Base-by-base conservation (phyloP, 1,140 invertebrate genomes). In the Magallana angulata region DNA sequence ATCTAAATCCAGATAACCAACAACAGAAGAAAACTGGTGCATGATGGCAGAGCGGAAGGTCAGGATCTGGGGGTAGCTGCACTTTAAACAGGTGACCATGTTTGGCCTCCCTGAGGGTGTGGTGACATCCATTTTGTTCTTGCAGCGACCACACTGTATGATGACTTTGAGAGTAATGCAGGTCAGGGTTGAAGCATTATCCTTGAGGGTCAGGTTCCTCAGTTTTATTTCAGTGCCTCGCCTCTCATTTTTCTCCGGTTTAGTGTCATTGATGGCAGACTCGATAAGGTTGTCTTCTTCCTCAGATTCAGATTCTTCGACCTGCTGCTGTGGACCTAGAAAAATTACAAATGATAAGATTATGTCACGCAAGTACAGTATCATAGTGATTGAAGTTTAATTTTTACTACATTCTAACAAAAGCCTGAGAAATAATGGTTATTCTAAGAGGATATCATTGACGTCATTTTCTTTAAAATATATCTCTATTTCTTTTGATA, bases 1-100 rank as follows among this genome's bases (percentile, higher is more conserved):
- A 30, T 93, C 91, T 11, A 95, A 87, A 89, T 95, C 92, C 12
- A 95, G 89, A 88, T 92, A 95, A 48, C 95, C 95, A 85, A 94
- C 87, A 11, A 93, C 89, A 56, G 91, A 91, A 0, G 93, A 94
- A 87, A 93, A 92, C 59, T 92, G 91, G 90, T 95, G 94, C 4
- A 93, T 87, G 59, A 95, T 88, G 3, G 91, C 90, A 76, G 94
- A 91, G 71, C 93, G 86, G 86, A 93, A 95, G 6, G 88, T 91
- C n/a, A 92, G 90, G 30, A 92, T 82, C 88, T 92, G 90, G 3
- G 89, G 84, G 82, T 90, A 89, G 81, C 91, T 90, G 85, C 95
- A 95, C 85, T 93, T 94, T 8, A 89, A 86, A 90, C 95, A 95
- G 1, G 82, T 56, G 9, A 92, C 83, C 11, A 91, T 83, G 82